A percentile compares a stretch with the other conserved stretches of the same genome.
phyloP scores from a whole-genome alignment of 2,888 invertebrate genomes.

The Lysandra coridon region DNA sequence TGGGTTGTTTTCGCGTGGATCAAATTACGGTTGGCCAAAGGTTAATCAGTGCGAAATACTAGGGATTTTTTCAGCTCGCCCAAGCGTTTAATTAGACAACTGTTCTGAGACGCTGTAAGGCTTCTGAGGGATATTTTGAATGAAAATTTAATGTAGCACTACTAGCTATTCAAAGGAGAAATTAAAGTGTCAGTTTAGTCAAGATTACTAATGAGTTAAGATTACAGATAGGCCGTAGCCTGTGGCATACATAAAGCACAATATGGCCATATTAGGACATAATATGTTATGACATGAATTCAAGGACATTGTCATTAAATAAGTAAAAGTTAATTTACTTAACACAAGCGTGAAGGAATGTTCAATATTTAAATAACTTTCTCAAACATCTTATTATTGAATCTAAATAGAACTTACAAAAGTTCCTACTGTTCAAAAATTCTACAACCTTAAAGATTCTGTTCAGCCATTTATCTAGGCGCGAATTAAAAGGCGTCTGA shows the following conservation, averaged over 20 bases:
- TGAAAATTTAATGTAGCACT: not conserved
- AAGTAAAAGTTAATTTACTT: no score
- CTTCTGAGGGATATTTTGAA: conserved; percentile 1
- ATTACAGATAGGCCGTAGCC: not conserved
- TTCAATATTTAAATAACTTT: no score
- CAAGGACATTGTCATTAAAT: no score
- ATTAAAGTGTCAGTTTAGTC: not conserved
- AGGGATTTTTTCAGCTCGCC: conserved; percentile 32
- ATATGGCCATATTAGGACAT: no score
- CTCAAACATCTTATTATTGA: not conserved
- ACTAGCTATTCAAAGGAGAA: not conserved
- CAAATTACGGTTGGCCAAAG: not conserved
- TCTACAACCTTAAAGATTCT: not conserved
- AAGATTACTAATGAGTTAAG: not conserved
- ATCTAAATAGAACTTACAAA: not conserved
- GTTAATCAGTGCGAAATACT: conserved; percentile 34
- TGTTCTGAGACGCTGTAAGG: conserved; percentile 10
- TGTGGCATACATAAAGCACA: no score
- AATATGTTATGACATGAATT: no score
- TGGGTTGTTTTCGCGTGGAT: not conserved
- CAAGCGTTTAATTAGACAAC: conserved; percentile 28
- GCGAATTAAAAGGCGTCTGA: conserved; percentile 23
- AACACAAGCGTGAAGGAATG: no score
- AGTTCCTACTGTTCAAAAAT: not conserved
- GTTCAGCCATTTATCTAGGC: not conserved